Base-by-base conservation (phyloP, 2,113 vertebrate genomes). In the Excalfactoria chinensis region DNA sequence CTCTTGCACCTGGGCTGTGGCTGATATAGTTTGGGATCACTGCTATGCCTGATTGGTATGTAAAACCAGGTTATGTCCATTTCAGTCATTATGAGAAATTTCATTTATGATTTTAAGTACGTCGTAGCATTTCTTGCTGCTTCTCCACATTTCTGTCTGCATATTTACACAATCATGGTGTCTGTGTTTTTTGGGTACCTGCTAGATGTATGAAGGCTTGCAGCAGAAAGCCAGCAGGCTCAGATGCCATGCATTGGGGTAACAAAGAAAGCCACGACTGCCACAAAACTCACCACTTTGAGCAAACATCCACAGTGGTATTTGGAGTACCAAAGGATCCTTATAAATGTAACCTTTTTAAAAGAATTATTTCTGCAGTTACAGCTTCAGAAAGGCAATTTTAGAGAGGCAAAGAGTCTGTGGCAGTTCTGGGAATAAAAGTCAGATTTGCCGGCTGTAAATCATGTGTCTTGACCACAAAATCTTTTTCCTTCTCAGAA, bases 381-480 rank as follows among this genome's bases (percentile, higher is more conserved):
- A 16, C 3, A 70, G 49, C 11, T 90, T 84, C 44, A 19, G 17
- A 69, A 93, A 55, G 21, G 9, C 35, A 63, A 81, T 92, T 88
- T 35, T 69, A 73, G 49, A 69, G n/a, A 63, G 18, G 11, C 26
- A 58, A 89, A 23, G 12, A 67, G 59, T 40, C 63, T 92, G 55
- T 76, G 84, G 28, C 41, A 51, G 34, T 88, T 94, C 66, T 86
- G 59, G 53, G 71, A 93, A 96, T 72, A 90, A 70, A 79, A 91
- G 23, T 74, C 75, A 74, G 22, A 86, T 93, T 86, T 90, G 28
- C 63, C 6, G 15, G 55, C 73, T 90, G 34, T 7, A 59, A 43
- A 35, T 90, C 49, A 35, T 56, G 41, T 83, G 74, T 58, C 55
- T 73, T 67, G 32, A 87, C 84, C 89, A 94, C 84, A 91, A 64